Percentiles rank a stretch among this genome's conserved stretches.
phyloP scores from a whole-genome alignment of 2,797 vertebrate species.

The Microctenopoma steveboyesi region DNA sequence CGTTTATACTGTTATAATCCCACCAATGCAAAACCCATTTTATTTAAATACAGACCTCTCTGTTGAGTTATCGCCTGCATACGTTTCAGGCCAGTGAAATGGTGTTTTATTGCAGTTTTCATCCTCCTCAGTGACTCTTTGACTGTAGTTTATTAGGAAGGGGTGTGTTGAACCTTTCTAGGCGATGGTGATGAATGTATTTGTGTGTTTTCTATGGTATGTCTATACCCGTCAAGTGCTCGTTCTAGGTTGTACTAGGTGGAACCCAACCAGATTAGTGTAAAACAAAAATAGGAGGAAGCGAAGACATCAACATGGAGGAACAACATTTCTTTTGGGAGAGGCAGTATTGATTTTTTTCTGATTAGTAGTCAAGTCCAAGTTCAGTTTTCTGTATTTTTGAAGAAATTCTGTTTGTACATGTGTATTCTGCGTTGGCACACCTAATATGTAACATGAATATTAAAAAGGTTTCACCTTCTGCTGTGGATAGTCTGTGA shows the following conservation, averaged over 20 bases:
- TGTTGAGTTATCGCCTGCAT: constrained; percentile 37
- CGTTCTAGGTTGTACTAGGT: constrained; percentile 72
- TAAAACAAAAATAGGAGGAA: constrained; percentile 57
- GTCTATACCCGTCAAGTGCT: constrained; percentile 79
- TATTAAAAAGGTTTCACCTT: constrained; percentile 76
- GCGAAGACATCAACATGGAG: constrained; percentile 58
- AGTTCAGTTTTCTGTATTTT: constrained; percentile 81
- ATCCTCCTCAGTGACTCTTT: constrained; percentile 67
- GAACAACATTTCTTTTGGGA: constrained; percentile 54
- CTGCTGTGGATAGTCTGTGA: neutral
- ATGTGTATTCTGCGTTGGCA: constrained; percentile 79
- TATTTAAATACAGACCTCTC: constrained; percentile 36
- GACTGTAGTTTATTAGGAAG: constrained; percentile 70
- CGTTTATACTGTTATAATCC: constrained; percentile 49
- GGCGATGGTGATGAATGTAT: constrained; percentile 81
- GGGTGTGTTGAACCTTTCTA: constrained; percentile 64
- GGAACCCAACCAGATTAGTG: constrained; percentile 62
- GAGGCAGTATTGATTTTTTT: constrained; percentile 59
- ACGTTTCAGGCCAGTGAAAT: constrained; percentile 39
- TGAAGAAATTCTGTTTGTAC: constrained; percentile 79
- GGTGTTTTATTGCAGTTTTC: constrained; percentile 32
- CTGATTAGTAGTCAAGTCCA: constrained; percentile 75
- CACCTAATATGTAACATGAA: constrained; percentile 76
- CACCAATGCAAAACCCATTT: constrained; percentile 50
- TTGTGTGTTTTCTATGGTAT: constrained; percentile 75